Percentiles rank a stretch among this genome's conserved stretches.
Evolutionary conservation across 2,888 invertebrate genomes (phyloP).

Genomic region (Cosmia pyralina): DNA sequence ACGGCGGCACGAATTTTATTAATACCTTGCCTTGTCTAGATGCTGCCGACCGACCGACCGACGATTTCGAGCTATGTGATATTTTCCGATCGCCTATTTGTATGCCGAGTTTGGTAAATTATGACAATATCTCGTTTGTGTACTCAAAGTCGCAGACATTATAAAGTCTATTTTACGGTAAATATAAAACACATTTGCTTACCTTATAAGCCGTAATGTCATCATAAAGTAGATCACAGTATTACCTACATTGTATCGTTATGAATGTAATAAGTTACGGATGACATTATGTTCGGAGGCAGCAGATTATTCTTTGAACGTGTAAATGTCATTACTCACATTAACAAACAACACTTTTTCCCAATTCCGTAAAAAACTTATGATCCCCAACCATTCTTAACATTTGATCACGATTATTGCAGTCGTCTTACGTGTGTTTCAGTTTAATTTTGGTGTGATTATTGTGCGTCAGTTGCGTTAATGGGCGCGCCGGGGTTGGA

Average conservation of each 20-base stretch:
- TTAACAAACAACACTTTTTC: neutral
- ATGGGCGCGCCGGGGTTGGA: no score
- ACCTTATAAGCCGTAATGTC: constrained; percentile 25
- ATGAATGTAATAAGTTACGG: constrained; percentile 41
- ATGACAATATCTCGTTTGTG: constrained; percentile 3
- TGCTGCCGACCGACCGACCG: neutral
- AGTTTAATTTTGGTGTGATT: no score
- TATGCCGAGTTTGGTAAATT: neutral
- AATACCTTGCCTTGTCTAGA: neutral
- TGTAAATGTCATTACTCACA: constrained; percentile 20
- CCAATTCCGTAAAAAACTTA: no score
- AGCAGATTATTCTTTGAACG: constrained; percentile 7
- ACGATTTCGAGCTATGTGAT: neutral
- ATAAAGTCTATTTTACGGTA: neutral
- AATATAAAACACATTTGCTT: constrained; percentile 14
- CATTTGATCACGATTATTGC: no score
- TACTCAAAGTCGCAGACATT: neutral
- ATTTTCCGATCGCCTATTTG: neutral
- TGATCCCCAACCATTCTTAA: no score
- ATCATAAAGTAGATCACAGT: constrained; percentile 28
- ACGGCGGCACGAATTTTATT: neutral
- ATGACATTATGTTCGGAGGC: neutral
- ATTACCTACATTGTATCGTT: constrained; percentile 20
- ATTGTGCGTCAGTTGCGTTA: no score
- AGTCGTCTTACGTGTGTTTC: no score